Evolutionary conservation across 2,888 invertebrate genomes (phyloP).

Genomic region (Drosophila neotestacea): DNA sequence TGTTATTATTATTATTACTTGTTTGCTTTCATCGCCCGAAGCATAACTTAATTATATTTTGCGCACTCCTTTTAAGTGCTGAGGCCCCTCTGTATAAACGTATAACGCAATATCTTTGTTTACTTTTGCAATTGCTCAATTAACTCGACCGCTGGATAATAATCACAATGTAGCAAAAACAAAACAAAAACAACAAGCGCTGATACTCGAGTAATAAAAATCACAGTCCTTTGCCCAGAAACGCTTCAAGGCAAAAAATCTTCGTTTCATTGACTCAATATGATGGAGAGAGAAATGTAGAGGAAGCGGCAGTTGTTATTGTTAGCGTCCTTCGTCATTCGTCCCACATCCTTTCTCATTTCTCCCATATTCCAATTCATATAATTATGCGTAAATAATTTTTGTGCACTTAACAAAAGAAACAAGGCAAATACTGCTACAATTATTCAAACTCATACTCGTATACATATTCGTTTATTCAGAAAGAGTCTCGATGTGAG

Average conservation of each 20-base stretch:
- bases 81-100: neutral
- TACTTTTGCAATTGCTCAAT: conserved; percentile 72
- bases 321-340: conserved; percentile 35
- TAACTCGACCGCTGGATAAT: conserved; percentile 67
- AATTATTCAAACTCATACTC: conserved; percentile 7
- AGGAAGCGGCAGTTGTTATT: conserved; percentile 23
- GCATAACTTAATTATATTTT: conserved; percentile 67
- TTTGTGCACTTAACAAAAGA: conserved; percentile 32
- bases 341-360: neutral
- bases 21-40: conserved; percentile 51
- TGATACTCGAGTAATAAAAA: conserved; percentile 40
- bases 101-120: conserved; percentile 53
- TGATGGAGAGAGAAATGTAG: neutral
- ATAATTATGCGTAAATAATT: conserved; percentile 63
- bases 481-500: conserved; percentile 9
- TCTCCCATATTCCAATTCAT: neutral
- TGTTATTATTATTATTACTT: conserved; percentile 29
- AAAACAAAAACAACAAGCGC: conserved; percentile 22
- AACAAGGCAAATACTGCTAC: conserved; percentile 18
- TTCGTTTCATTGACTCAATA: conserved; percentile 25
- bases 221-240: conserved; percentile 31
- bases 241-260: conserved; percentile 44
- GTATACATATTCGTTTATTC: conserved; percentile 7
- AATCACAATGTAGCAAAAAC: conserved; percentile 43
- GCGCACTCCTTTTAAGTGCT: conserved; percentile 37